Base-by-base conservation (phyloP, 2,888 invertebrate species). In the Agonum fuliginosum region DNA sequence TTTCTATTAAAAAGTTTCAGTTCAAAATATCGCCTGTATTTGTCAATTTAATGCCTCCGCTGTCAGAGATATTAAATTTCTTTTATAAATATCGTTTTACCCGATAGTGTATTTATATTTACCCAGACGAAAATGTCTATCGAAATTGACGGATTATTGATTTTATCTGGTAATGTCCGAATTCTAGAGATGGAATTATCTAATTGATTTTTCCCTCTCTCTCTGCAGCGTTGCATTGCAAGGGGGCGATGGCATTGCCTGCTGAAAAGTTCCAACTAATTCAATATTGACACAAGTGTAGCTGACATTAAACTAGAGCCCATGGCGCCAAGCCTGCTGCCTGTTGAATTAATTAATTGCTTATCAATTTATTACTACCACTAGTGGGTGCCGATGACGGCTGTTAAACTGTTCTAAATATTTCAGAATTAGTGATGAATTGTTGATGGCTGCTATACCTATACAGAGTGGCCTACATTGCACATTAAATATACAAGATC, bases 261-360 rank as follows among this genome's bases (percentile, higher is more conserved):
- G n/a, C n/a, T n/a, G n/a, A 48, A 27, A 48, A 17, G 48, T 71
- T 71, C 24, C 20, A 8, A 20, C 27, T 24, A 58, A 58, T 46
- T 48, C 30, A 48, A 71, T 71, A 48, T 27, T 71, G 71, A 71
- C 71, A 41, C 48, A 51, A 71, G 14, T 71, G 41, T 70, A 70
- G 43, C 43, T 41, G 69, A 70, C 69, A 43, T 43, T 43, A n/a
- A n/a, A 2, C 43, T 43, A 43, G 43, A 14, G 14, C 10, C 17
- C n/a, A n/a, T n/a, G n/a, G n/a, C n/a, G n/a, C n/a, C n/a, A n/a
- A n/a, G 14, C 14, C 12, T 43, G 12, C 12, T 14, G 43, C 14
- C 43, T 43, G 43, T 12, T 43, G 12, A 5, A 43, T 43, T 14
- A 14, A 43, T 43, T 43, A 43, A 43, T n/a, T n/a, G n/a, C n/a